phyloP scores from a whole-genome alignment of 2,888 invertebrate species.

The Pterostichus madidus region DNA sequence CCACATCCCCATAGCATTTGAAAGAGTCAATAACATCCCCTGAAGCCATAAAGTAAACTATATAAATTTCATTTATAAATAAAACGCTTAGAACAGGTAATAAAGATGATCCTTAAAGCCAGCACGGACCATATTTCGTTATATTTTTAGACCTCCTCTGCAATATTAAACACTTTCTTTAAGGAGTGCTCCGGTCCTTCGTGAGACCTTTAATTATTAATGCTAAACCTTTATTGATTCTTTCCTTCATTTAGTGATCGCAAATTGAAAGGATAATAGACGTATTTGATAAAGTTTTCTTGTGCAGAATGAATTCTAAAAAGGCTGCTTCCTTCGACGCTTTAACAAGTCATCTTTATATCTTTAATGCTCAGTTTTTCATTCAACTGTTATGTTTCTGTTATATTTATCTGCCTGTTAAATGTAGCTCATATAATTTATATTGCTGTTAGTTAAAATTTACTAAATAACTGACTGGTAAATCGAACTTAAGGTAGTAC shows the following conservation, averaged over 20 bases:
- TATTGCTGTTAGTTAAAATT: too few species aligned
- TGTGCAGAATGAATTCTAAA: conserved; percentile 31
- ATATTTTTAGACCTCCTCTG: conserved; percentile 11
- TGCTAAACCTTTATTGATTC: conserved; percentile 50
- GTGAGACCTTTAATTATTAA: conserved; percentile 42
- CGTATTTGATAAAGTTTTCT: conserved; percentile 39
- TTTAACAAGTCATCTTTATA: too few species aligned
- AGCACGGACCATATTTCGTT: conserved; percentile 24
- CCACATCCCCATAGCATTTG: background rate
- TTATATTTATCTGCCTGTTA: too few species aligned
- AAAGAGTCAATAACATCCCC: background rate
- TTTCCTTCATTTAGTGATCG: conserved; percentile 34
- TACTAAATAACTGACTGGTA: too few species aligned
- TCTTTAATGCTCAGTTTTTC: too few species aligned
- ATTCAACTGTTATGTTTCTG: too few species aligned
- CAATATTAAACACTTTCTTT: conserved; percentile 25
- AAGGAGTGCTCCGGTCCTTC: conserved; percentile 22
- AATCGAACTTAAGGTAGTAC: too few species aligned
- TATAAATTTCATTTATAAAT: conserved; percentile 37
- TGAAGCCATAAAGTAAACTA: background rate
- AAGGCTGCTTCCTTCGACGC: background rate
- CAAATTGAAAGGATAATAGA: conserved; percentile 41
- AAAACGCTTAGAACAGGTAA: conserved; percentile 1
- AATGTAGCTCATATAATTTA: too few species aligned
- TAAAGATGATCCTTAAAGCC: conserved; percentile 41